Base-by-base conservation (phyloP, 2,797 vertebrate genomes). In the Hipposideros larvatus region DNA sequence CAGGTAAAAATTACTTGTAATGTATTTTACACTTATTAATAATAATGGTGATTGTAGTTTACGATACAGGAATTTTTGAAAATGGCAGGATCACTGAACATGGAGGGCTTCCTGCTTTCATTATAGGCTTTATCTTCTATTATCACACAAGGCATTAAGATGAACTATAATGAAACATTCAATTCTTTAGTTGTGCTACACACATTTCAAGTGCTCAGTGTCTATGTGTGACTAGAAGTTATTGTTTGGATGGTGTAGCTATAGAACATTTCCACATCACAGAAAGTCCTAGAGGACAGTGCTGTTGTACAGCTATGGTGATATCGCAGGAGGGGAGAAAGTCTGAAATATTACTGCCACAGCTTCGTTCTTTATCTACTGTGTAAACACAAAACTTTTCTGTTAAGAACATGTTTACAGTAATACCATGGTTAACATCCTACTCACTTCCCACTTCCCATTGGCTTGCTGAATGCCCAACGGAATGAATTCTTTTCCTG, bases 321-420 rank as follows among this genome's bases (percentile, higher is more conserved):
- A 51, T 37, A 4, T 21, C 37, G n/a, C n/a, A 74, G 57, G 31
- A 94, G 14, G 10, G 48, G 13, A 68, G 22, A 59, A 74, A n/a
- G 46, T 43, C 51, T 94, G 71, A 71, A 88, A 46, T 93, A 85
- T 88, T 90, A 21, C 1, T 46, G 59, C 31, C n/a, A 85, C 21
- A 59, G 41, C 66, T 96, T 79, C 34, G 77, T 77, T 95, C 37
- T 86, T 96, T 95, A 93, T 28, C 11, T 61, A 65, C 24, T n/a
- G 4, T 43, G 11, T 87, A 77, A 78, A 96, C 68, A 74, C 8
- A 59, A 53, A 71, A 34, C 7, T 57, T 79, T 91, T 91, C 59
- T 73, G 19, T 73, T n/a, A 74, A 84, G 41, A 70, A 53, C 4
- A 5, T 78, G 26, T 92, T 79, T 83, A 55, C 53, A 73, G 71